Evolutionary conservation across 2,113 vertebrate species (phyloP).

Genomic region (Dipodomys merriami): DNA sequence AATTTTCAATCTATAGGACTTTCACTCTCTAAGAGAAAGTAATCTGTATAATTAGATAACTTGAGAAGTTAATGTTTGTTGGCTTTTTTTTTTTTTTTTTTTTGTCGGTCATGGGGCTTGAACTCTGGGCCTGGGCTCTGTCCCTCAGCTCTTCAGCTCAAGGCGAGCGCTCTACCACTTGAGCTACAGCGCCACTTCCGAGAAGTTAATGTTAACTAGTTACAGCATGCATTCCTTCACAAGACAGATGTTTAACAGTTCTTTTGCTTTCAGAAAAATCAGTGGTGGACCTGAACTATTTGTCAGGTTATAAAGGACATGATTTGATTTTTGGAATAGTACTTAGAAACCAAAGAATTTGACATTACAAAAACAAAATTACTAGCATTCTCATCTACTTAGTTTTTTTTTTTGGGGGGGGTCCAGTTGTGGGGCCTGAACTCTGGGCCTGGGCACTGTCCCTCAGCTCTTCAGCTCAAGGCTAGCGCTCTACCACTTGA

Average conservation of each 20-base stretch:
- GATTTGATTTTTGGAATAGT: slow-evolving; percentile 32
- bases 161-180: too few species aligned
- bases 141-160: too few species aligned
- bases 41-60: slow-evolving; percentile 36
- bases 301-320: neutral
- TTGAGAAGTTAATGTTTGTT: slow-evolving; percentile 52
- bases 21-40: neutral
- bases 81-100: too few species aligned
- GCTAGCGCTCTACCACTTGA: too few species aligned
- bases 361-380: slow-evolving; percentile 13
- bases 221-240: slow-evolving; percentile 35
- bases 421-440: too few species aligned
- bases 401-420: neutral
- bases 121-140: too few species aligned
- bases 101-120: too few species aligned
- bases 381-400: neutral
- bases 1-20: too few species aligned
- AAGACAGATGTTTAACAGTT: slow-evolving; percentile 5
- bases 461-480: too few species aligned
- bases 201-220: slow-evolving; percentile 45
- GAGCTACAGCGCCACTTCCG: too few species aligned
- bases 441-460: too few species aligned
- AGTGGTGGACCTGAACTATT: neutral
- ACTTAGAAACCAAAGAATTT: slow-evolving; percentile 32
- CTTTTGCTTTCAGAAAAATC: slow-evolving; percentile 58